These are phyloP conservation scores for Phaetusa simplex DNA, from an alignment of 2,113 vertebrate species.

Conservation along the genomic window DNA sequence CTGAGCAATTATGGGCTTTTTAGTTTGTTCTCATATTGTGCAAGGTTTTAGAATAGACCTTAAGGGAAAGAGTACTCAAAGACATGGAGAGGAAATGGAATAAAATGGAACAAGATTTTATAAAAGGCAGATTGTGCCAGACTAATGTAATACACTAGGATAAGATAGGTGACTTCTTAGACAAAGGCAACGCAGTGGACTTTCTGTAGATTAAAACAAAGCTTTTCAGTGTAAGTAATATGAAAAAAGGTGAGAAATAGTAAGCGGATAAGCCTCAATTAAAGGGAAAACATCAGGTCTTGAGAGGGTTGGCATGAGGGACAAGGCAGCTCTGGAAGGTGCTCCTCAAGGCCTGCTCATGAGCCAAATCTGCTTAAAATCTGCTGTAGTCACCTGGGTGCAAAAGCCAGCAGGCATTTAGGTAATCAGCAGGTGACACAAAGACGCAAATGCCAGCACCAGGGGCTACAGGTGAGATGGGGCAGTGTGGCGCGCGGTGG, in stretches of 20 bases:
- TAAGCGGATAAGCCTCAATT: neutral
- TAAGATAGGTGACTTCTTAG: neutral
- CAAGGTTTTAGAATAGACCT: neutral
- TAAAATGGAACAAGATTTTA: neutral
- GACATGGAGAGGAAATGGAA: neutral
- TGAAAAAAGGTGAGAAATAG: neutral
- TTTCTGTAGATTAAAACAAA: neutral
- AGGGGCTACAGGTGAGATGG: neutral
- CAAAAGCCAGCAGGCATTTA: neutral
- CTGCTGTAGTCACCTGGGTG: neutral
- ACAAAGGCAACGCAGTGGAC: neutral
- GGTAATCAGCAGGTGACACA: neutral
- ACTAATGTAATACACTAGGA: neutral
- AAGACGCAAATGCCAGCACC: neutral
- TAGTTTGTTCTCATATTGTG: neutral
- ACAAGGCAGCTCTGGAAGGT: neutral
- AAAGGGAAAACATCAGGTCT: neutral
- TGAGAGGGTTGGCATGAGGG: neutral
- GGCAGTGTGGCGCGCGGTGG: rapidly evolving
- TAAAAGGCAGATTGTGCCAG: neutral
- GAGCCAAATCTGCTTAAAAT: neutral
- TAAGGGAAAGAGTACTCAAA: neutral
- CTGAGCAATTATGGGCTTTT: neutral
- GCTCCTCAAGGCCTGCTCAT: neutral
- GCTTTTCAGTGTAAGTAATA: neutral